Evolutionary conservation across 2,888 invertebrate genomes (phyloP).

Genomic region (Eupithecia pulchellata): DNA sequence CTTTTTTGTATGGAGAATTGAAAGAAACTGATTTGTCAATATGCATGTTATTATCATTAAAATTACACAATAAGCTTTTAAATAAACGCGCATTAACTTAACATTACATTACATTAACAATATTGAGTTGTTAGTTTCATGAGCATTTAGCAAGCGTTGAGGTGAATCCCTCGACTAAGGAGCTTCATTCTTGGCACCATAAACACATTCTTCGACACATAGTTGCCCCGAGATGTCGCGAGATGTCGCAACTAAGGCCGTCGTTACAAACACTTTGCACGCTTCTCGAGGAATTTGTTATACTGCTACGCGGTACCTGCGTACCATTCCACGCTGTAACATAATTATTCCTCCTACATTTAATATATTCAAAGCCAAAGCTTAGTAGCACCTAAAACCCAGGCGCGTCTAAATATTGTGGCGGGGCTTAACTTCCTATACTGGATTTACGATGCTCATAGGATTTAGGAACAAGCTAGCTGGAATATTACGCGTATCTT

Average conservation of each 20-base stretch:
- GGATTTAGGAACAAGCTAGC: constrained; percentile 65
- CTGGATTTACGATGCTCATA: constrained; percentile 68
- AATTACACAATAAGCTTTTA: neutral
- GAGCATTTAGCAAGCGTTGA: constrained; percentile 49
- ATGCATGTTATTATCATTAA: too few species aligned
- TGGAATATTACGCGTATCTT: constrained; percentile 55
- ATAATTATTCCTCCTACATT: constrained; percentile 71
- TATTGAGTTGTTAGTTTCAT: constrained; percentile 52
- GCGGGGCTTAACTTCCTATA: constrained; percentile 68
- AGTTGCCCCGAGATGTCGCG: constrained; percentile 76
- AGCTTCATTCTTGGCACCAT: constrained; percentile 81
- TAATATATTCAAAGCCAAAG: constrained; percentile 67
- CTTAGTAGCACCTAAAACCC: constrained; percentile 63
- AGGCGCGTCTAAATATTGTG: constrained; percentile 69
- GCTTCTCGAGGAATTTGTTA: constrained; percentile 73
- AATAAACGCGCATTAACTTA: constrained; percentile 3
- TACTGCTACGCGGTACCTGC: constrained; percentile 59
- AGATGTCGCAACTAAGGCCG: constrained; percentile 76
- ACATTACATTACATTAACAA: too few species aligned
- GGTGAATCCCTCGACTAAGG: constrained; percentile 62
- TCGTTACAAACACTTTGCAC: constrained; percentile 71
- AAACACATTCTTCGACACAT: constrained; percentile 85
- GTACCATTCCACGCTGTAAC: constrained; percentile 56
- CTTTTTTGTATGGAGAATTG: too few species aligned
- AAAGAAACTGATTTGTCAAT: too few species aligned